phyloP scores from a whole-genome alignment of 2,797 vertebrate genomes.

The Luscinia megarhynchos region DNA sequence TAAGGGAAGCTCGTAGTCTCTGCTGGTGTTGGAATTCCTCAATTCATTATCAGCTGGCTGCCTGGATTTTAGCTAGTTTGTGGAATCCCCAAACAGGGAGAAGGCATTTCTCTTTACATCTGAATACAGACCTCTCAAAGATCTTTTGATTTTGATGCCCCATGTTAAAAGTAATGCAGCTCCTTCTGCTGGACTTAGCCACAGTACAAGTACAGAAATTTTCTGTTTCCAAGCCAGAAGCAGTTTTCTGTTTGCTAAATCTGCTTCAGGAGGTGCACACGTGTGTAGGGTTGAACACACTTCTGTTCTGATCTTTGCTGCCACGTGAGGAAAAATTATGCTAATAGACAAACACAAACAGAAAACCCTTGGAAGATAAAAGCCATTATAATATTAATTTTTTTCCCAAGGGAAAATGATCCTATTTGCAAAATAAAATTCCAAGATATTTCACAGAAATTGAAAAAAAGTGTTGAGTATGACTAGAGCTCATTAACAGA shows the following conservation, averaged over 20 bases:
- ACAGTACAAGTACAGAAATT: not conserved
- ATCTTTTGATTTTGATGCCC: not conserved
- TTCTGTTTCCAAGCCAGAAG: not conserved
- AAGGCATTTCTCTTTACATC: not conserved
- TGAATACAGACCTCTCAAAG: not conserved
- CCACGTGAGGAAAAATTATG: not conserved
- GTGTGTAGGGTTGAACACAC: not conserved
- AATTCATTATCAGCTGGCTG: not conserved
- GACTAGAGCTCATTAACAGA: not conserved
- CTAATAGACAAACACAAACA: not conserved
- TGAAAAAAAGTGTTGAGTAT: not conserved
- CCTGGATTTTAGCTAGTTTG: not conserved
- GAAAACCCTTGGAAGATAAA: not conserved
- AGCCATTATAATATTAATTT: not conserved
- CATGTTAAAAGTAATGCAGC: not conserved
- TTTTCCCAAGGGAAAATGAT: not conserved
- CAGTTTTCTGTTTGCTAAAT: not conserved
- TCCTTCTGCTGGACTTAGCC: not conserved
- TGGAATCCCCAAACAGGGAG: not conserved
- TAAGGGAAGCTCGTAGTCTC: not conserved
- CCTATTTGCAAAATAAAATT: not conserved
- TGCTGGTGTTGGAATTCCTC: not conserved
- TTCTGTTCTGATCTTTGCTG: not conserved
- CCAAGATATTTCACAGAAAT: not conserved
- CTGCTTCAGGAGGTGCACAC: not conserved